These are phyloP conservation scores for Chaetura pelagica DNA, from an alignment of 2,113 vertebrate species.

Conservation along the genomic window DNA sequence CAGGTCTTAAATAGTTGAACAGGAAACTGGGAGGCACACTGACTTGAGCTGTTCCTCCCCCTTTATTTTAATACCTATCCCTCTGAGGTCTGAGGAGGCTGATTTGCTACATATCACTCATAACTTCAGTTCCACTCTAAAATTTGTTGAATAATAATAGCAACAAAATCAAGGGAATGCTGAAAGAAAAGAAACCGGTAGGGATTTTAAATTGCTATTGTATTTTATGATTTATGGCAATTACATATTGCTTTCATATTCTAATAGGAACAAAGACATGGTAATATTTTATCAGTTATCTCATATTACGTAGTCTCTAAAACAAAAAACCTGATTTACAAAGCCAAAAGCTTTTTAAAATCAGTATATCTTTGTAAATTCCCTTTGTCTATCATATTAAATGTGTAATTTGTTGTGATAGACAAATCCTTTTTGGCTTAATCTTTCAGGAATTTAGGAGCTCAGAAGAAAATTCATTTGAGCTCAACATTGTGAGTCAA, in stretches of 20 bases:
- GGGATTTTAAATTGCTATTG: background rate
- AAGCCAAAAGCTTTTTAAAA: conserved; percentile 47
- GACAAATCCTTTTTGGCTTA: conserved; percentile 54
- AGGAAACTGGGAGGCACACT: background rate
- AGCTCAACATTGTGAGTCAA: conserved; percentile 27
- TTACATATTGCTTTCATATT: conserved; percentile 34
- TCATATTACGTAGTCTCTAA: conserved; percentile 18
- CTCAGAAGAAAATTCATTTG: conserved; percentile 47
- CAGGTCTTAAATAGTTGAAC: background rate
- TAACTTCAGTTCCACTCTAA: background rate
- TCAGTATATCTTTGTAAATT: conserved; percentile 44
- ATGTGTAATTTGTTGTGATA: conserved; percentile 61
- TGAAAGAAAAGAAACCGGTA: background rate
- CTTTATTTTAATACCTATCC: background rate
- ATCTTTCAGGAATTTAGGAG: conserved; percentile 38
- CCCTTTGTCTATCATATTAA: conserved; percentile 57
- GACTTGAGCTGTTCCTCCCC: background rate
- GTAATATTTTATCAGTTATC: conserved; percentile 32
- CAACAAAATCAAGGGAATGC: background rate
- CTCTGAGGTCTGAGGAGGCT: background rate
- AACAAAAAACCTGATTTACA: conserved; percentile 24
- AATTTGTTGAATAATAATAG: background rate
- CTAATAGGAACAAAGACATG: conserved; percentile 8
- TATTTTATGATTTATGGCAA: background rate
- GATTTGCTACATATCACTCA: background rate